Conservation (phyloP, 1,140 invertebrate genomes). For the Ostrea edulis region DNA sequence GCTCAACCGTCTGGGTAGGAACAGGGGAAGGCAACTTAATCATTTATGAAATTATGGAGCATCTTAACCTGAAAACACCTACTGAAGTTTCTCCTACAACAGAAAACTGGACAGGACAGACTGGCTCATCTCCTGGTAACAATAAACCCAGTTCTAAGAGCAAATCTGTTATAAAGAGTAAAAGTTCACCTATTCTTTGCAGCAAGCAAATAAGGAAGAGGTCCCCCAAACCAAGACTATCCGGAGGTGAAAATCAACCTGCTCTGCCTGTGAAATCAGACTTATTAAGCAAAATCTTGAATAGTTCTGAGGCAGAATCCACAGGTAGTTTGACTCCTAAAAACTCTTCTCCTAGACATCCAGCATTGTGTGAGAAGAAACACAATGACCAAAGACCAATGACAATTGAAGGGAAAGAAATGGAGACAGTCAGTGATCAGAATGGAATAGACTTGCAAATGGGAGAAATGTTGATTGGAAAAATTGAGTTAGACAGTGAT, state of each 20-base stretch:
- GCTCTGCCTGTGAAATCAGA: slow-evolving; percentile 10
- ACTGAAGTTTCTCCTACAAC: slow-evolving; percentile 69
- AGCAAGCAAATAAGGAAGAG: slow-evolving; percentile 19
- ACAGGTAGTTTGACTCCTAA: slow-evolving; percentile 52
- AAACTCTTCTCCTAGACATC: slow-evolving; percentile 44
- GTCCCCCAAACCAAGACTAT: background rate
- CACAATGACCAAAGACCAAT: slow-evolving; percentile 15
- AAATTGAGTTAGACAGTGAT: slow-evolving; percentile 12
- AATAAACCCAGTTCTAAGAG: background rate
- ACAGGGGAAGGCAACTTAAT: slow-evolving; percentile 81
- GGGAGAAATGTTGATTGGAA: background rate
- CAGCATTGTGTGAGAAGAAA: background rate
- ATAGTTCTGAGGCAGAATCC: slow-evolving; percentile 51
- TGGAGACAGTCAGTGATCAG: slow-evolving; percentile 25
- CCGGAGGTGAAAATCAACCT: background rate
- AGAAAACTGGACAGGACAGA: slow-evolving; percentile 38
- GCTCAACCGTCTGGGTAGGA: slow-evolving; percentile 80
- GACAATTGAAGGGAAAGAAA: slow-evolving; percentile 8
- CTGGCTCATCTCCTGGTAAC: background rate
- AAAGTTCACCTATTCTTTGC: slow-evolving; percentile 9
- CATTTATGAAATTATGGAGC: slow-evolving; percentile 77
- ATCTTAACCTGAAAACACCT: slow-evolving; percentile 65
- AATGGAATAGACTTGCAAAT: slow-evolving; percentile 25
- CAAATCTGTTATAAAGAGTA: slow-evolving; percentile 23
- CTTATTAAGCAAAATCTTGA: background rate